Evolutionary conservation across 2,797 vertebrate genomes (phyloP).

Genomic region (Falco columbarius): DNA sequence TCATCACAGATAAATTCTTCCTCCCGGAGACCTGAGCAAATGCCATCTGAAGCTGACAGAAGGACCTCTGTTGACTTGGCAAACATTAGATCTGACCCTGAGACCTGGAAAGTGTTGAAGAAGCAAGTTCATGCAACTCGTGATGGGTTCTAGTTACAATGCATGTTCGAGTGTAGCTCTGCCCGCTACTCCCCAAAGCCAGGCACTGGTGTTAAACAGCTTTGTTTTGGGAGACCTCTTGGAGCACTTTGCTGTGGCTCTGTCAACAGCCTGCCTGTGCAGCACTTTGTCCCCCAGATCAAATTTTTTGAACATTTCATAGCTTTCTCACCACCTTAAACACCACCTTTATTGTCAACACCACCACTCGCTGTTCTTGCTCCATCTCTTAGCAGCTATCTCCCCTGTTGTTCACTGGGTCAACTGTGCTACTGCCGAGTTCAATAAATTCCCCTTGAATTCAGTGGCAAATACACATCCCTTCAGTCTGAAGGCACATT

Average conservation of each 20-base stretch:
- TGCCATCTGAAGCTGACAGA: slow-evolving; percentile 34
- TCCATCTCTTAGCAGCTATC: not conserved
- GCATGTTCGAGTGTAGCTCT: not conserved
- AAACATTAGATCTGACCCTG: slow-evolving; percentile 12
- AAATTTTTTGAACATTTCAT: not conserved
- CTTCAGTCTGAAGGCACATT: not conserved
- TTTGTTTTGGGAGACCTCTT: not conserved
- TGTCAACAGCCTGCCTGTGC: not conserved
- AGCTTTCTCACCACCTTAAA: not conserved
- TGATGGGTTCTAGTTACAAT: slow-evolving; percentile 17
- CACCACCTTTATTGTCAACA: not conserved
- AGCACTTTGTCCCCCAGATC: not conserved
- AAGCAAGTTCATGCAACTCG: slow-evolving; percentile 4
- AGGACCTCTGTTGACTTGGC: slow-evolving; percentile 33
- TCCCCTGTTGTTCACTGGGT: not conserved
- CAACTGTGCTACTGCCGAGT: not conserved
- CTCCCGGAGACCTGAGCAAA: not conserved
- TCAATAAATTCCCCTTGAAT: not conserved
- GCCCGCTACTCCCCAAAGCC: not conserved
- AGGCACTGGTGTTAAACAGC: not conserved
- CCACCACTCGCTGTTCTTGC: not conserved
- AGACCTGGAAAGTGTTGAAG: not conserved
- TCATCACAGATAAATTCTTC: slow-evolving; percentile 16
- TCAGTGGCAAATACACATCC: not conserved
- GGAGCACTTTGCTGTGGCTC: not conserved